A percentile compares a stretch with the other conserved stretches of the same genome.
phyloP scores from a whole-genome alignment of 2,797 vertebrate species.

The Syngnathus rostellatus region DNA sequence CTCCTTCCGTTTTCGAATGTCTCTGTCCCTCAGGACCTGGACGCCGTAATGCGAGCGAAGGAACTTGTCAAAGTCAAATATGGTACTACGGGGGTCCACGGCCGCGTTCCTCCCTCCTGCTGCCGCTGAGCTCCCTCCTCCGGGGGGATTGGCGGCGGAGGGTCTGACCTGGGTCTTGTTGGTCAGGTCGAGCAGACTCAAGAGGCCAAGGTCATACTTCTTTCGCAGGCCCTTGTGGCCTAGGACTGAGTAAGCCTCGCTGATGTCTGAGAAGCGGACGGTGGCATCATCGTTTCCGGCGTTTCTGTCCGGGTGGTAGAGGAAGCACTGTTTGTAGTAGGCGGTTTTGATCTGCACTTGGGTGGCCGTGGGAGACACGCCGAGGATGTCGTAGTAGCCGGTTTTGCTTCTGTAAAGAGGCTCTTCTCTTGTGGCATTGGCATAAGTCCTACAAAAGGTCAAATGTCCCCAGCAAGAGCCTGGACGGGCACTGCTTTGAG shows the following conservation, averaged over 20 bases:
- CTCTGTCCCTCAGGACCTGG: slow-evolving; percentile 74
- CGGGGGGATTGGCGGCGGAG: slow-evolving; percentile 1
- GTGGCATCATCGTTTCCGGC: slow-evolving; percentile 71
- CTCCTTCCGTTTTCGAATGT: slow-evolving; percentile 47
- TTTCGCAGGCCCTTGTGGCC: slow-evolving; percentile 73
- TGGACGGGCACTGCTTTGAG: not conserved
- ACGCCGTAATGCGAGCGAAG: slow-evolving; percentile 79
- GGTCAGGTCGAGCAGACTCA: slow-evolving; percentile 66
- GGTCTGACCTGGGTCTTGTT: slow-evolving; percentile 31
- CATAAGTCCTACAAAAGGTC: slow-evolving; percentile 29
- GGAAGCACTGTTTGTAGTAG: slow-evolving; percentile 86
- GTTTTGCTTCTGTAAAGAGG: slow-evolving; percentile 58
- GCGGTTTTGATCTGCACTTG: slow-evolving; percentile 86
- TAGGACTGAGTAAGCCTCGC: slow-evolving; percentile 82
- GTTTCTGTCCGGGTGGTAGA: slow-evolving; percentile 83
- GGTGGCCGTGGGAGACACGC: slow-evolving; percentile 65
- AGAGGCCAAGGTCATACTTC: slow-evolving; percentile 81
- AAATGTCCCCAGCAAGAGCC: not conserved
- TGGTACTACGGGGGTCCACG: not conserved
- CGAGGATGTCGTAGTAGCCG: slow-evolving; percentile 78
- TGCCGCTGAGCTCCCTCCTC: slow-evolving; percentile 1
- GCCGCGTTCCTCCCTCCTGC: not conserved
- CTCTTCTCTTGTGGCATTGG: slow-evolving; percentile 6
- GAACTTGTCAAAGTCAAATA: slow-evolving; percentile 82
- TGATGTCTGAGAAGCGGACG: slow-evolving; percentile 73